Evolutionary conservation across 2,797 vertebrate species (phyloP).

Genomic region (Tapera naevia): DNA sequence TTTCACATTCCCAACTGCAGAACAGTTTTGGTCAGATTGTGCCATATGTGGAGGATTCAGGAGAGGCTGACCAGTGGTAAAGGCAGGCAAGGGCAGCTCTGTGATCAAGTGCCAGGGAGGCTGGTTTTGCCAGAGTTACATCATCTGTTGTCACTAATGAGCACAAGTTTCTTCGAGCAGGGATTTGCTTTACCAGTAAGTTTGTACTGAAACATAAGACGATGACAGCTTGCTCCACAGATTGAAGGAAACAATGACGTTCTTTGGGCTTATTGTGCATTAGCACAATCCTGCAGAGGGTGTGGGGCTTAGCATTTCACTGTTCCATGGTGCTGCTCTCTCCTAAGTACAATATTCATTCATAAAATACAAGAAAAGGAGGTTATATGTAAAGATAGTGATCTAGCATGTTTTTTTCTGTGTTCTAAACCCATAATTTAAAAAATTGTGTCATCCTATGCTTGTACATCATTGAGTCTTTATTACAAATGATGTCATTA

Average conservation of each 20-base stretch:
- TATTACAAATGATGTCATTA: not conserved
- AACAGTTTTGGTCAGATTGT: not conserved
- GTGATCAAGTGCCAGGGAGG: not conserved
- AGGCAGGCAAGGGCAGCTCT: not conserved
- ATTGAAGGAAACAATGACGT: fast-evolving
- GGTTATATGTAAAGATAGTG: not conserved
- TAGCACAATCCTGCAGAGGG: not conserved
- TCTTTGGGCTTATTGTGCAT: not conserved
- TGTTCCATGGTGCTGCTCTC: not conserved
- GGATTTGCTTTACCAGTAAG: not conserved
- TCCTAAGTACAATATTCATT: not conserved
- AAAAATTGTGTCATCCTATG: not conserved
- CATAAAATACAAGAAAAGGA: not conserved
- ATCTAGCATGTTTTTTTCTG: not conserved
- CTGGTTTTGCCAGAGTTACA: not conserved
- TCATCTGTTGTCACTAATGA: not conserved
- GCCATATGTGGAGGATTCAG: not conserved
- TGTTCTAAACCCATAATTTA: not conserved
- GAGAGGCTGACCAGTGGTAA: fast-evolving
- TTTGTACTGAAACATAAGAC: not conserved
- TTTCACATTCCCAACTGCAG: not conserved
- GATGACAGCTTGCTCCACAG: no score
- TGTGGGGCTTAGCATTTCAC: not conserved
- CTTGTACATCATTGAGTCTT: not conserved
- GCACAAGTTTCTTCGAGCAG: not conserved